A percentile compares a stretch with the other conserved stretches of the same genome.
These are phyloP conservation scores for Phenganax subtilis DNA, from an alignment of 92 coral and sea anemone species.

Conservation along the genomic window DNA sequence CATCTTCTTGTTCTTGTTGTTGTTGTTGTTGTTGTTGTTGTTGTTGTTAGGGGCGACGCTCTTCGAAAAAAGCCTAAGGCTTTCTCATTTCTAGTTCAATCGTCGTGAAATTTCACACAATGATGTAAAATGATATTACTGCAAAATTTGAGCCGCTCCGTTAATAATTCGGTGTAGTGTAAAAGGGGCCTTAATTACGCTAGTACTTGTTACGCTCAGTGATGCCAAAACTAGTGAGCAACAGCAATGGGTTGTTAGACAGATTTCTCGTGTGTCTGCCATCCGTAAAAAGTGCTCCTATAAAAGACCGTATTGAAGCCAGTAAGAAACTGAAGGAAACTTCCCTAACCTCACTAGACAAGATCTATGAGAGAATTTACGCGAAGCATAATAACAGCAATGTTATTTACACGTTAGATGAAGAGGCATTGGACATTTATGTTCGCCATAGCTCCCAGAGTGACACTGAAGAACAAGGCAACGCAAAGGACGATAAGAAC, in stretches of 20 bases:
- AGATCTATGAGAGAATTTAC: conserved; percentile 31
- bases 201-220: too few species aligned
- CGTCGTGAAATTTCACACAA: too few species aligned
- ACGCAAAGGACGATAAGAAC: conserved; percentile 37
- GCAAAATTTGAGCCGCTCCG: too few species aligned
- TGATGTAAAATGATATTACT: too few species aligned
- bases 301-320: not conserved
- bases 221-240: conserved; percentile 17
- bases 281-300: not conserved
- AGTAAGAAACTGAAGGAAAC: not conserved
- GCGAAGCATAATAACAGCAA: conserved; percentile 35
- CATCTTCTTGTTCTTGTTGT: too few species aligned
- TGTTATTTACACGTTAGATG: conserved; percentile 17
- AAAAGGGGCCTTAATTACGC: too few species aligned
- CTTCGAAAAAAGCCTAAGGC: too few species aligned
- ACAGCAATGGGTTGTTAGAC: not conserved
- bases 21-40: too few species aligned
- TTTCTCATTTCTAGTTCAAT: too few species aligned
- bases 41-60: too few species aligned
- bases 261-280: not conserved
- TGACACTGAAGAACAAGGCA: not conserved
- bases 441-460: conserved; percentile 22
- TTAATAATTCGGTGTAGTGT: too few species aligned
- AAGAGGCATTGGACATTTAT: conserved; percentile 39
- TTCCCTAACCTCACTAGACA: conserved; percentile 15